Conservation (phyloP, 2,888 invertebrate genomes). For the Brassicogethes aeneus region DNA sequence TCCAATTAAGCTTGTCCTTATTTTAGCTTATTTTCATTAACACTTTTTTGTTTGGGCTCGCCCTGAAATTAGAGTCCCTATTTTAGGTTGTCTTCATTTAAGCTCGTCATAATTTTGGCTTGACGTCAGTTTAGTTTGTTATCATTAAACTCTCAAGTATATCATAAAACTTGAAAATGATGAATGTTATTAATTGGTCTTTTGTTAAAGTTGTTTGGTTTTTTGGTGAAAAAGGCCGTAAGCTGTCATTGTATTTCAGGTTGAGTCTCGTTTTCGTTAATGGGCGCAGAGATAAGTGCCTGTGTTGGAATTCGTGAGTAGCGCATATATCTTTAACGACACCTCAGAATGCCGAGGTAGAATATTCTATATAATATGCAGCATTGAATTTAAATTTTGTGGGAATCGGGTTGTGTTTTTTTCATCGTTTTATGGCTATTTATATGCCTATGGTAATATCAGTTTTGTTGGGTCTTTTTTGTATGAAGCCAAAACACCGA, state of each 20-base stretch:
- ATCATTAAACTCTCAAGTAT: no score
- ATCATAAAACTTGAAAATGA: no score
- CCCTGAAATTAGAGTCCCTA: no score
- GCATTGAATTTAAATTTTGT: slow-evolving; percentile 38
- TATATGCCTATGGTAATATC: slow-evolving; percentile 36
- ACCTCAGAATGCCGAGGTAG: slow-evolving; percentile 35
- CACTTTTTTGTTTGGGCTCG: no score
- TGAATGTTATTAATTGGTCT: background rate
- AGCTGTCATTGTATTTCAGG: slow-evolving; percentile 26
- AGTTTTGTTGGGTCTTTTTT: slow-evolving; percentile 30
- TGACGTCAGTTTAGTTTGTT: no score
- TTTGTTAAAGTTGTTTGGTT: background rate
- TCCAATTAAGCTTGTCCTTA: no score
- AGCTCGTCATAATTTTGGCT: no score
- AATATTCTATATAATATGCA: slow-evolving; percentile 38
- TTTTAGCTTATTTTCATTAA: no score
- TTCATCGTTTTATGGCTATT: slow-evolving; percentile 35
- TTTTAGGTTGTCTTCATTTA: no score
- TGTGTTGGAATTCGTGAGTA: slow-evolving; percentile 31
- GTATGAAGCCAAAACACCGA: slow-evolving; percentile 23
- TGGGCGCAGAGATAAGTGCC: slow-evolving; percentile 32
- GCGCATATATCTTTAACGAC: slow-evolving; percentile 35
- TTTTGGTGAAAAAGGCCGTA: slow-evolving; percentile 17
- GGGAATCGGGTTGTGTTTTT: slow-evolving; percentile 34
- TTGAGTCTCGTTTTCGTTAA: slow-evolving; percentile 34